Evolutionary conservation across 2,113 vertebrate species (phyloP), one percentile per base, ranked within the genome.

Genomic region (Crocuta crocuta): DNA sequence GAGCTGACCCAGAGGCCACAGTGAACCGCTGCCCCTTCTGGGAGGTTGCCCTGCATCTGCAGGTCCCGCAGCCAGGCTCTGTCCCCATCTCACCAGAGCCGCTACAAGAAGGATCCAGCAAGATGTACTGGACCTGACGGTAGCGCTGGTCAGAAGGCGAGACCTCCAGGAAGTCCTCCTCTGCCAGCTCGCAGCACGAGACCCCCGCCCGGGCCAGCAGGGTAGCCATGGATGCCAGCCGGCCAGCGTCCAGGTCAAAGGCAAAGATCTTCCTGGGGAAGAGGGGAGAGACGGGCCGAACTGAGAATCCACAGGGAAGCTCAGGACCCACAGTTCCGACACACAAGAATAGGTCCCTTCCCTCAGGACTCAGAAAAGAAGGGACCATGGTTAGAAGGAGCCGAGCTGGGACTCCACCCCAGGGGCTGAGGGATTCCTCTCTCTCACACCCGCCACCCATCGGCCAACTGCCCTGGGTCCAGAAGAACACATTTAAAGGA

Each of bases 51-150:
- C 23, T 13, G 5, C 58, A 9, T 48, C 84, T 3, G 2, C 11
- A 13, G 39, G 65, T 19, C 55, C 43, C n/a, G 71, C 2, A 2
- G 19, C 28, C 9, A 5, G 15, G 1, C 26, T 21, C 31, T 50
- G 26, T 28, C 66, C 0, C 0, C 0, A 0, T 0, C 0, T 98
- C 98, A 99, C 99, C 99, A 98, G 99, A 99, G 94, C 99, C 99
- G 0, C 99, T 99, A 98, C 99, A 99, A 0, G 99, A 99, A 0
- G 99, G 99, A 96, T 99, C 99, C 8, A 99, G 98, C 84, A 99
- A 99, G 95, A 99, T 98, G 53, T 99, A 98, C 92, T 99, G 98
- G 26, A 99, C 99, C 26, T 98, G 98, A 95, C 98, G 97, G 89
- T 99, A 99, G 78, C 98, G 99, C 2, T 98, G 98, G 74, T 99